Percentiles rank a stretch among this genome's conserved stretches.
Conservation (phyloP, 2,113 vertebrate genomes). For the Burhinus bistriatus region DNA sequence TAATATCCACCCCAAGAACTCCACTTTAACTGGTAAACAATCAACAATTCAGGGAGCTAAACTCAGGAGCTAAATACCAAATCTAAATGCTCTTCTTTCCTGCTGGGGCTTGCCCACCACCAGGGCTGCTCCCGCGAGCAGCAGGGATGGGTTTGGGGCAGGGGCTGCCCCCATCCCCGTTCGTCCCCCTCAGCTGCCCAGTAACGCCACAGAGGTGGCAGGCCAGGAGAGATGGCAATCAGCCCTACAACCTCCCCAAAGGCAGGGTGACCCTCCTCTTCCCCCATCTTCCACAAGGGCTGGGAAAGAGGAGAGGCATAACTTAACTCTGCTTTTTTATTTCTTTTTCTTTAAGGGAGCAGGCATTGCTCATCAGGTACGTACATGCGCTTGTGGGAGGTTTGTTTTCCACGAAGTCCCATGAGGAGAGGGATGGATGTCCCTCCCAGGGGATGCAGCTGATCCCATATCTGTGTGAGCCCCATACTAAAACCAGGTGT, state of each 20-base stretch:
- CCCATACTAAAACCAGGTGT: background rate
- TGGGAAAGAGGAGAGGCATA: background rate
- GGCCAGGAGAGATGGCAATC: rapidly evolving
- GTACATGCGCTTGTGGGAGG: background rate
- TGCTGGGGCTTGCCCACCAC: background rate
- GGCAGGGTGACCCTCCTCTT: background rate
- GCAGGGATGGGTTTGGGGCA: background rate
- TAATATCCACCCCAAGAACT: slow-evolving; percentile 44
- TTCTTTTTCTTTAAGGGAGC: background rate
- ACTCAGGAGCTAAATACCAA: background rate
- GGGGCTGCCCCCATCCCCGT: background rate
- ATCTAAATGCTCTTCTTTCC: background rate
- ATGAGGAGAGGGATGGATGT: rapidly evolving
- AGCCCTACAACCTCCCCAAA: background rate
- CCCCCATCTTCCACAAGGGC: background rate
- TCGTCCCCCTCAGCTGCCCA: background rate
- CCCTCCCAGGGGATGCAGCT: background rate
- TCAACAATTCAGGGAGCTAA: background rate
- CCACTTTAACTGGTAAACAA: background rate
- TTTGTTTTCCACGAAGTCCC: background rate
- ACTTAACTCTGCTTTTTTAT: background rate
- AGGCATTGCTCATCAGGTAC: background rate
- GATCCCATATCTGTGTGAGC: rapidly evolving
- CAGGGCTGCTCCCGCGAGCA: background rate
- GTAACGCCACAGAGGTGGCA: no score